Base-by-base conservation (phyloP, 1,140 invertebrate species). In the Melitaea cinxia region DNA sequence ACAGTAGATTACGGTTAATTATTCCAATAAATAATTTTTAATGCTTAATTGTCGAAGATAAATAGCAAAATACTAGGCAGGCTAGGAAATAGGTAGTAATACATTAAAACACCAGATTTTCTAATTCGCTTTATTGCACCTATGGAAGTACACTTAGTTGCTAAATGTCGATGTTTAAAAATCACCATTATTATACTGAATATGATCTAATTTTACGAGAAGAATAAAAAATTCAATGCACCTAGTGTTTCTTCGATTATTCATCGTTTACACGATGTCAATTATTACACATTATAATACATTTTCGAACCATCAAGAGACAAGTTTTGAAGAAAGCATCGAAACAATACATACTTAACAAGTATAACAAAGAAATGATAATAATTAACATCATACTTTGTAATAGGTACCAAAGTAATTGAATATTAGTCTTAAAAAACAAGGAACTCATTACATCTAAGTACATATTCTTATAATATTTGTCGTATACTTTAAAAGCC, bases 401-500 rank as follows among this genome's bases (percentile, higher is more conserved):
- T 47, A 30, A 73, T 57, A 76, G 75, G 63, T 73, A 81, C 73
- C 70, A 72, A 78, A 42, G 6, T 33, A 80, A 78, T 74, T 66
- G 65, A 68, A 58, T 72, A 33, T 73, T 70, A 56, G 45, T 67
- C 65, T 67, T 60, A 67, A 47, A 73, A 65, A 79, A 79, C 71
- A 77, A 90, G 88, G 86, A 88, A 90, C 88, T 88, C 75, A 74
- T 84, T 83, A 89, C 72, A 83, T 80, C 88, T 91, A 91, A 91
- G 86, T 91, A 91, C 86, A 82, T 87, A 86, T 78, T 80, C 88
- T 88, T 87, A 91, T 68, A 84, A 83, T 89, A 83, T 78, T 75
- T 75, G 63, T 91, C 88, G 88, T 91, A 91, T 91, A 91, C 88
- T 83, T 88, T 85, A 91, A 86, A 91, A 91, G 88, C 88, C 88